These are phyloP conservation scores for Colostygia pectinataria DNA, from an alignment of 2,888 invertebrate species.

Conservation along the genomic window DNA sequence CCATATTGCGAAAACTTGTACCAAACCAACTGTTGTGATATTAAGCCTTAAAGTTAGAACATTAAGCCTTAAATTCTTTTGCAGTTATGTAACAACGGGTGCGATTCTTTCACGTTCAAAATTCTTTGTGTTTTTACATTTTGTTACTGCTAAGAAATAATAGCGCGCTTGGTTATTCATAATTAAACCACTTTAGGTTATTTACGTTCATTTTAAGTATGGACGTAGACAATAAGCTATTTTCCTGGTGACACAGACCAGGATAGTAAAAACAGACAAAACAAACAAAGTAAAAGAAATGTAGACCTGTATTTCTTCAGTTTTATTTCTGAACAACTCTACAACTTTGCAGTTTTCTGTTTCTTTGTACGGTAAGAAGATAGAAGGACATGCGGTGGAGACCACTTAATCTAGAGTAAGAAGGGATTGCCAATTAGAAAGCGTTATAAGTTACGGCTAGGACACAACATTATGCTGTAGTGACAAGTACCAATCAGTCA, in stretches of 20 bases:
- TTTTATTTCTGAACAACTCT: too few species aligned
- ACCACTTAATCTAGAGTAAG: too few species aligned
- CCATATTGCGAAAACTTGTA: constrained; percentile 67
- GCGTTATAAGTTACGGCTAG: too few species aligned
- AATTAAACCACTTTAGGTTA: constrained; percentile 14
- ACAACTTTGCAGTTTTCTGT: too few species aligned
- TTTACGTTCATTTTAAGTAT: constrained; percentile 2
- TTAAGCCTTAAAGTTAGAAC: constrained; percentile 48
- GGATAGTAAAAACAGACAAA: too few species aligned
- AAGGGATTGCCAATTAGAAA: too few species aligned
- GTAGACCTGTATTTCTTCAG: too few species aligned
- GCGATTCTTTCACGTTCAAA: constrained; percentile 27
- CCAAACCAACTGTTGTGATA: constrained; percentile 45
- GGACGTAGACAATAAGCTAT: neutral
- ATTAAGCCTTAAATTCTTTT: constrained; percentile 43
- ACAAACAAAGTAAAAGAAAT: too few species aligned
- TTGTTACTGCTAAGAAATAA: constrained; percentile 30
- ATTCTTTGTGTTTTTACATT: constrained; percentile 35
- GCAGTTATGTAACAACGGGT: constrained; percentile 24
- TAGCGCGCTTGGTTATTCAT: constrained; percentile 13
- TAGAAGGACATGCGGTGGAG: too few species aligned
- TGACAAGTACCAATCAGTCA: too few species aligned
- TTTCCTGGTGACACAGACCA: neutral
- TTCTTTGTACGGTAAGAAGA: too few species aligned
- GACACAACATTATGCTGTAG: too few species aligned